A percentile compares a stretch with the other conserved stretches of the same genome.
phyloP scores from a whole-genome alignment of 2,113 vertebrate genomes.

The Pontoporia blainvillei region DNA sequence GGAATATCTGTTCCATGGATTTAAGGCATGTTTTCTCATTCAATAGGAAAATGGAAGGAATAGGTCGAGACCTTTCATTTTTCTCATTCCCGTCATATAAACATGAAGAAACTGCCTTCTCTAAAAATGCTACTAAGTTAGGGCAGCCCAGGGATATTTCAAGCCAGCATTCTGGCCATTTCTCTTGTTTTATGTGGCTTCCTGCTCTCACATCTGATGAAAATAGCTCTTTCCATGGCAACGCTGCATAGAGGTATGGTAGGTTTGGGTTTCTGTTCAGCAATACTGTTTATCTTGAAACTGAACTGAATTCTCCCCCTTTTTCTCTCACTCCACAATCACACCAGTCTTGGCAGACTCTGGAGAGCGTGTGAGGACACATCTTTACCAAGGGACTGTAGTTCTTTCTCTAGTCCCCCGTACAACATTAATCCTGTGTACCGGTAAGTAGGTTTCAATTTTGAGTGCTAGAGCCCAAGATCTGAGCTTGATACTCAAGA shows the following conservation, averaged over 20 bases:
- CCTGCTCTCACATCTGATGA: constrained; percentile 70
- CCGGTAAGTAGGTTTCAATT: not conserved
- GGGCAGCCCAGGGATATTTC: constrained; percentile 70
- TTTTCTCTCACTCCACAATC: constrained; percentile 3
- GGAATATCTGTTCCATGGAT: not conserved
- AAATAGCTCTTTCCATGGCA: constrained; percentile 76
- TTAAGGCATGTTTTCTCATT: not conserved
- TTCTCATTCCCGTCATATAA: constrained; percentile 57
- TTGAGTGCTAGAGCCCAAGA: not conserved
- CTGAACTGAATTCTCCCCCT: not conserved
- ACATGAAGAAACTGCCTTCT: not conserved
- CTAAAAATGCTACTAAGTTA: constrained; percentile 51
- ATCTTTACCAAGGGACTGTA: not conserved
- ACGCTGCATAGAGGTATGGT: constrained; percentile 52
- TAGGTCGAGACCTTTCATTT: not conserved
- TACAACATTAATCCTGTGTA: not conserved
- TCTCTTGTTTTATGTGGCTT: constrained; percentile 68
- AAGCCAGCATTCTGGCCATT: constrained; percentile 59
- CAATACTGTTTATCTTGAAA: constrained; percentile 53
- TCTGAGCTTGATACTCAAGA: not conserved
- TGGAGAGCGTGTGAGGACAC: constrained; percentile 20
- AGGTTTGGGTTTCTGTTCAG: not conserved
- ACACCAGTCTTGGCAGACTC: not conserved
- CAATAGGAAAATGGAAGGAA: constrained; percentile 34
- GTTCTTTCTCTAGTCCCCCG: not conserved